These are phyloP conservation scores for Busseola fusca DNA, from an alignment of 2,888 invertebrate species.

Conservation along the genomic window DNA sequence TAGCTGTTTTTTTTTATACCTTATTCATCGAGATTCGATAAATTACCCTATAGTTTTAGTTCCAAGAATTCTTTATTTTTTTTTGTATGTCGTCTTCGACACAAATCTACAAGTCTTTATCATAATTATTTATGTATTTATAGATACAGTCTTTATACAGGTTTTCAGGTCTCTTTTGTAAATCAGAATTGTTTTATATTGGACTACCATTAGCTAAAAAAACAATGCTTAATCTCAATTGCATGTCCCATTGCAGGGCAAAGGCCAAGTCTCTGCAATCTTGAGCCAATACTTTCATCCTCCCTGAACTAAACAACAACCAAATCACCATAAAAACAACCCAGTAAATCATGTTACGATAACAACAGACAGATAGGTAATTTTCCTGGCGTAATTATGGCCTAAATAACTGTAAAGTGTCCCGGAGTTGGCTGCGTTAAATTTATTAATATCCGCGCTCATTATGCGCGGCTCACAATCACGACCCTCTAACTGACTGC, in stretches of 20 bases:
- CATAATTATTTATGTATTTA: neutral
- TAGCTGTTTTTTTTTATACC: neutral
- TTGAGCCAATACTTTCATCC: neutral
- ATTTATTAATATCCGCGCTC: conserved; percentile 81
- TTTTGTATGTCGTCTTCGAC: neutral
- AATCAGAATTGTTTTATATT: neutral
- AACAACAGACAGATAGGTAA: conserved; percentile 63
- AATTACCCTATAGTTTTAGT: neutral
- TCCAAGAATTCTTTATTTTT: neutral
- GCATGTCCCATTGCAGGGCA: neutral
- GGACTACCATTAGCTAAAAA: neutral
- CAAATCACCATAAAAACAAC: conserved; percentile 34
- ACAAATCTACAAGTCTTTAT: neutral
- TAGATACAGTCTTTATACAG: neutral
- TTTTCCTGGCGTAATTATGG: conserved; percentile 74
- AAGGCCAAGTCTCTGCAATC: neutral
- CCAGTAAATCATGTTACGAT: conserved; percentile 65
- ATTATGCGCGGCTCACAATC: conserved; percentile 79
- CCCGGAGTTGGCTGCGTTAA: conserved; percentile 73
- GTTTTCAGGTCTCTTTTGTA: neutral
- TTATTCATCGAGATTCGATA: neutral
- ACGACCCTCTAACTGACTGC: conserved; percentile 85
- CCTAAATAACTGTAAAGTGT: conserved; percentile 82
- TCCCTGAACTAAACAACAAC: conserved; percentile 12
- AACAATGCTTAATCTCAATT: neutral